Evolutionary conservation across 1,140 invertebrate species (phyloP).

Genomic region (Parapsyche elsis): DNA sequence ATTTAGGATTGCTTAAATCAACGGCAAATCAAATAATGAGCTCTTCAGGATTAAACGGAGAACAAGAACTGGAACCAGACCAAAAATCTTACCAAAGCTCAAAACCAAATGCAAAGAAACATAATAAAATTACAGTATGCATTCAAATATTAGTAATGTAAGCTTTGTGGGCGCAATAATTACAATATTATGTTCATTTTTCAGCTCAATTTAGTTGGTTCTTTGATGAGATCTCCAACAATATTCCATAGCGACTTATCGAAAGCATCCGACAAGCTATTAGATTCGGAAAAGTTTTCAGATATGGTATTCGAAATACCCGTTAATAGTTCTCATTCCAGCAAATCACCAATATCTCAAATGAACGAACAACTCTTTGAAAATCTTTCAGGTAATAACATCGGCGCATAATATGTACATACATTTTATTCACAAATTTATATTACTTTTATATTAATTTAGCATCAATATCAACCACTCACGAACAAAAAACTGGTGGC

Average conservation of each 20-base stretch:
- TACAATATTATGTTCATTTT: conserved; percentile 56
- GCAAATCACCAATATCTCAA: conserved; percentile 18
- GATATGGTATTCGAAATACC: conserved; percentile 74
- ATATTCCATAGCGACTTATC: conserved; percentile 68
- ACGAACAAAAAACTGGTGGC: neutral
- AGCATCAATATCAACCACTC: neutral
- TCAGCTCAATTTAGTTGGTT: conserved; percentile 71
- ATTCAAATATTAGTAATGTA: neutral
- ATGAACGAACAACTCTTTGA: conserved; percentile 10
- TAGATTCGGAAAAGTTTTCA: conserved; percentile 64
- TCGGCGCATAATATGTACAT: neutral
- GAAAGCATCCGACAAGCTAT: conserved; percentile 65
- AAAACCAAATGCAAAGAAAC: neutral
- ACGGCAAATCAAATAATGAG: neutral
- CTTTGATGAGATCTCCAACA: conserved; percentile 69
- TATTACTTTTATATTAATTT: neutral
- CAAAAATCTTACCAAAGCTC: conserved; percentile 1
- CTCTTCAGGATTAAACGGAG: neutral
- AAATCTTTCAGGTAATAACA: neutral
- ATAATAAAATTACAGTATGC: neutral
- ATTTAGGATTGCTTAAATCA: conserved; percentile 64
- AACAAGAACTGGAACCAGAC: conserved; percentile 10
- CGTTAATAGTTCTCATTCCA: conserved; percentile 8
- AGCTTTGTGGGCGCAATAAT: neutral
- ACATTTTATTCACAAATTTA: neutral